phyloP scores from a whole-genome alignment of 2,113 vertebrate genomes.

The Dryoscopus gambensis region DNA sequence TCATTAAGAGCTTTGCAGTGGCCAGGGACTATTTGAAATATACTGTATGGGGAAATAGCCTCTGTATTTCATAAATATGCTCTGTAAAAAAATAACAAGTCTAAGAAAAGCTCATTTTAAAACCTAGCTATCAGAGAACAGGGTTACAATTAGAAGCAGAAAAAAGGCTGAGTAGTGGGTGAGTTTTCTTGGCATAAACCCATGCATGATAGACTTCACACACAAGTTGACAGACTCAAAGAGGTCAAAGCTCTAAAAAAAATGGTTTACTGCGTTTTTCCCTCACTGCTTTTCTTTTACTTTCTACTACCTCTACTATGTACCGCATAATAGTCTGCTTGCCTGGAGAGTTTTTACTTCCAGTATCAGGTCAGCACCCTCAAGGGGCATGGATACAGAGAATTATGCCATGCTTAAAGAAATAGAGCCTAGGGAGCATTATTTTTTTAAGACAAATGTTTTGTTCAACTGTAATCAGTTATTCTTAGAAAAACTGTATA shows the following conservation, averaged over 20 bases:
- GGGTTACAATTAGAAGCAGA: background rate
- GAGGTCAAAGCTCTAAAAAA: background rate
- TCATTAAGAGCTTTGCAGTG: background rate
- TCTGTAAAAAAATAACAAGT: background rate
- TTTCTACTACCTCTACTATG: background rate
- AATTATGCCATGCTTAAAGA: background rate
- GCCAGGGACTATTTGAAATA: background rate
- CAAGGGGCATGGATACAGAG: background rate
- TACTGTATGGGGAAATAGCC: background rate
- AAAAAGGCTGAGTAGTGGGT: background rate
- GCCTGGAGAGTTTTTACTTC: background rate
- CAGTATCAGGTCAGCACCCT: background rate
- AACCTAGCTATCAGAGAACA: background rate
- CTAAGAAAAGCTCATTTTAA: background rate
- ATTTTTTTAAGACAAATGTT: background rate
- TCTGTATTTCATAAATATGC: background rate
- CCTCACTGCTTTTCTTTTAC: background rate
- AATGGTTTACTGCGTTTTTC: background rate
- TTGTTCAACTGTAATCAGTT: background rate
- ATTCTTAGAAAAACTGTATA: background rate
- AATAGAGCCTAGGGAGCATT: background rate
- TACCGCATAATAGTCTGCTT: background rate
- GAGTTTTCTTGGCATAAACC: background rate
- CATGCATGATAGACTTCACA: background rate
- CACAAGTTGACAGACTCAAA: background rate